Evolutionary conservation across 2,797 vertebrate genomes (phyloP), one percentile per base, ranked within the genome.

Genomic region (Apogon hyalosoma): DNA sequence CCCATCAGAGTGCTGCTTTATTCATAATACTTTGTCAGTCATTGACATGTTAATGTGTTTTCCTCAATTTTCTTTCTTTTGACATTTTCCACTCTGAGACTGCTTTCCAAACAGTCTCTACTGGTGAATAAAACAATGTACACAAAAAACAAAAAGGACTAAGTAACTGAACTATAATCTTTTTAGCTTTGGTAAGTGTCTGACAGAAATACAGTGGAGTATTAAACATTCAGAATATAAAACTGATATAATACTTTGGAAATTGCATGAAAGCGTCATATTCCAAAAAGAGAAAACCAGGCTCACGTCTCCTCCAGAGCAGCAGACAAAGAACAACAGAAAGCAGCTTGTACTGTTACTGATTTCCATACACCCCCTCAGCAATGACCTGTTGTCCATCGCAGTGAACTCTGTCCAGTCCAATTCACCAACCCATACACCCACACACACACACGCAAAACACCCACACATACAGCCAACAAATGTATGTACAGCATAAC

Each of bases 401-500:
- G 70, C 68, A 39, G 14, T 90, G 81, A 89, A 69, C 84, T 64
- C n/a, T 31, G 55, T 79, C 61, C 46, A 21, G 69, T 61, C 58
- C 36, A 69, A 63, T 53, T 69, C 77, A 46, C 85, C 80, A 78
- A 82, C 86, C 75, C 73, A 69, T 7, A 8, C 73, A 60, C 70
- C 63, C 74, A 71, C 68, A 21, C 19, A 21, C 19, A 21, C 19
- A 21, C 19, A 21, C 19, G 51, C 56, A 49, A 63, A 73, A 62
- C 42, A 64, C 65, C 69, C 43, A 51, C 18, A 4, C 14, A 40
- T 56, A 75, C 59, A 76, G 63, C 69, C 21, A 31, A 38, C 21
- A 57, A 39, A 55, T 7, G 38, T 36, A 51, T 55, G 11, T 7
- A 46, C 36, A 24, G 0, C 14, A 52, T 39, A 24, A 18, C 46